Conservation (phyloP, 2,113 vertebrate species). For the Cettia cetti region DNA sequence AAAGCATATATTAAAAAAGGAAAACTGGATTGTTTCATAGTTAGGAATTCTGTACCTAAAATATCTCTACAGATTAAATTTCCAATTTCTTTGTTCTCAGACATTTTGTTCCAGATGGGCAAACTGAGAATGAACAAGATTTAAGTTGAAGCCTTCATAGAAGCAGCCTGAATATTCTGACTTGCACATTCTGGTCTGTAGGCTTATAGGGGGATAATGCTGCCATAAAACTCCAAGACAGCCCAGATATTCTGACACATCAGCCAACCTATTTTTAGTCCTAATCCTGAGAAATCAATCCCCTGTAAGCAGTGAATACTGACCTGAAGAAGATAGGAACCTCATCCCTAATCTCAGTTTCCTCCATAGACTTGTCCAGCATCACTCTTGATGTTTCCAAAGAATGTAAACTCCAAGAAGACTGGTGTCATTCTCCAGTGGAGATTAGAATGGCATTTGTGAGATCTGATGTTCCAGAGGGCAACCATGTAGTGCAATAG, state of each 20-base stretch:
- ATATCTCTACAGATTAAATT: neutral
- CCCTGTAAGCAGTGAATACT: neutral
- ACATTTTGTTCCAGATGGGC: neutral
- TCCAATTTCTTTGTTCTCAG: neutral
- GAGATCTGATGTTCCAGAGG: neutral
- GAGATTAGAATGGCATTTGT: neutral
- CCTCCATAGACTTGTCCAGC: neutral
- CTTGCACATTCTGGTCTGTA: neutral
- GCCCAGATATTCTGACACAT: neutral
- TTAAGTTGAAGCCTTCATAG: neutral
- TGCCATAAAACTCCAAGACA: neutral
- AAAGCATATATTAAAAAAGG: neutral
- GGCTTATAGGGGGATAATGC: neutral
- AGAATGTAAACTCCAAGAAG: neutral
- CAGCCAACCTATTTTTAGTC: neutral
- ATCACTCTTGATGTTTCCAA: neutral
- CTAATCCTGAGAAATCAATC: neutral
- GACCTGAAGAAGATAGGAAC: neutral
- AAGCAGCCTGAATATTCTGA: neutral
- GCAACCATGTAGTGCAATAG: accelerated
- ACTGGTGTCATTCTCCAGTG: neutral
- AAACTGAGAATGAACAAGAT: neutral
- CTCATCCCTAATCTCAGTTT: neutral
- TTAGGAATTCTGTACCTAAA: neutral
- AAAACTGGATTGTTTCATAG: neutral